Conservation (phyloP, 1,140 invertebrate genomes). For the Drosophila aff. region DNA sequence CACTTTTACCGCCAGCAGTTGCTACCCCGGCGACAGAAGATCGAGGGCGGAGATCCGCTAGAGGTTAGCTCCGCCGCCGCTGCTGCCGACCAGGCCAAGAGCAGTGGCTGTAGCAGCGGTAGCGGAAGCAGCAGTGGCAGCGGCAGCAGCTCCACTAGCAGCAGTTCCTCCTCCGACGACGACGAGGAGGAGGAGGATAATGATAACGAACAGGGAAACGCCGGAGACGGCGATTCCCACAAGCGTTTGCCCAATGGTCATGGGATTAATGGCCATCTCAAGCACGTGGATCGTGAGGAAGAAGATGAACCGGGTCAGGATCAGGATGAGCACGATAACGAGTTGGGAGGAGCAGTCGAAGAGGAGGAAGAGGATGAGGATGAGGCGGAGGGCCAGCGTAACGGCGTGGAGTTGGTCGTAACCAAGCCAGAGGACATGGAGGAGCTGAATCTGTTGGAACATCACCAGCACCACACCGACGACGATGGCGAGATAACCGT, state of each 20-base stretch:
- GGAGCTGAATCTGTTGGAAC: conserved; percentile 15
- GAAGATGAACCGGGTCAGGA: conserved; percentile 24
- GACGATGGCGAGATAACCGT: conserved; percentile 55
- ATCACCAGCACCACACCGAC: conserved; percentile 7
- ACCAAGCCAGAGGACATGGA: conserved; percentile 13
- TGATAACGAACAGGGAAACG: neutral
- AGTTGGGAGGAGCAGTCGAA: neutral
- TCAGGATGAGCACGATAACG: conserved; percentile 10
- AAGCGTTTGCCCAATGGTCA: conserved; percentile 48
- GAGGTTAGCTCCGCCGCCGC: conserved; percentile 1
- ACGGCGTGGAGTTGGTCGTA: conserved; percentile 6
- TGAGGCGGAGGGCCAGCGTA: conserved; percentile 4
- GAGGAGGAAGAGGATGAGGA: conserved; percentile 4
- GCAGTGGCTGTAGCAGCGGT: conserved; percentile 39
- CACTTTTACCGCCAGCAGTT: conserved; percentile 78
- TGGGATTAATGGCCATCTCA: conserved; percentile 48
- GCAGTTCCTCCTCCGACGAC: conserved; percentile 60
- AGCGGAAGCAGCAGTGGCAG: conserved; percentile 44
- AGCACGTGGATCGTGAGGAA: conserved; percentile 5
- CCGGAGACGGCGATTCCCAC: conserved; percentile 1
- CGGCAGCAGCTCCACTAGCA: conserved; percentile 60
- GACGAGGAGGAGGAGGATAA: conserved; percentile 47
- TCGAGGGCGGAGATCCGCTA: conserved; percentile 51
- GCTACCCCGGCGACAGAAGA: conserved; percentile 70
- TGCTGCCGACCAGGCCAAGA: conserved; percentile 17